Evolutionary conservation across 1,140 invertebrate genomes (phyloP).

Genomic region (Leguminivora glycinivorella): DNA sequence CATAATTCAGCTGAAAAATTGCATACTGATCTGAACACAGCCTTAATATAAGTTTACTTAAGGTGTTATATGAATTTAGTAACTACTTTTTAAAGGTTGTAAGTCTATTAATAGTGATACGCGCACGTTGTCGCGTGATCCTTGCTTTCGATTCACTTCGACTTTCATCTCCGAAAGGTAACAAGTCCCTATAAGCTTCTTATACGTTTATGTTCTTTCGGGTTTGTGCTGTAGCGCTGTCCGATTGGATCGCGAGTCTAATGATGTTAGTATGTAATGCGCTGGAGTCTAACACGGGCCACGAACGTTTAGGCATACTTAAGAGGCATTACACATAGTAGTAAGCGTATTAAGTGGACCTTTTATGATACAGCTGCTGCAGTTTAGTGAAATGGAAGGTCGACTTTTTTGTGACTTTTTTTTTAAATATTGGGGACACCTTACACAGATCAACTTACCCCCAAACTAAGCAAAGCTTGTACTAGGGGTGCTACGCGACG

Average conservation of each 20-base stretch:
- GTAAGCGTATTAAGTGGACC: background rate
- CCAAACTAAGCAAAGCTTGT: no score
- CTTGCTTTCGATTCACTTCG: conserved; percentile 18
- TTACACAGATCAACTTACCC: no score
- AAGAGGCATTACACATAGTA: background rate
- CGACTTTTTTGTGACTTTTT: no score
- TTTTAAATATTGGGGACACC: no score
- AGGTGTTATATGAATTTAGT: background rate
- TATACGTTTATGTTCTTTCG: background rate
- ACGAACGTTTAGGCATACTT: conserved; percentile 3
- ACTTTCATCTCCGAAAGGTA: background rate
- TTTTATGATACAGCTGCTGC: background rate
- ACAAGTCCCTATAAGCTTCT: background rate
- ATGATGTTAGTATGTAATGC: conserved; percentile 27
- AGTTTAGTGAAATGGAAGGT: background rate
- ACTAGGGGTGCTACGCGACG: no score
- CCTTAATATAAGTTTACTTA: background rate
- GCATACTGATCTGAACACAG: background rate
- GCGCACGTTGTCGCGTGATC: conserved; percentile 21
- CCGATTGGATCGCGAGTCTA: conserved; percentile 19
- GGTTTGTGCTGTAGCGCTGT: background rate
- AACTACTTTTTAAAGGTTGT: background rate
- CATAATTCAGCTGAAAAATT: background rate
- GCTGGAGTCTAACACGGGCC: conserved; percentile 4
- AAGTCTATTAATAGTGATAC: conserved; percentile 22